A percentile compares a stretch with the other conserved stretches of the same genome.
phyloP scores from a whole-genome alignment of 1,140 invertebrate genomes.

The Cotesia glomerata region DNA sequence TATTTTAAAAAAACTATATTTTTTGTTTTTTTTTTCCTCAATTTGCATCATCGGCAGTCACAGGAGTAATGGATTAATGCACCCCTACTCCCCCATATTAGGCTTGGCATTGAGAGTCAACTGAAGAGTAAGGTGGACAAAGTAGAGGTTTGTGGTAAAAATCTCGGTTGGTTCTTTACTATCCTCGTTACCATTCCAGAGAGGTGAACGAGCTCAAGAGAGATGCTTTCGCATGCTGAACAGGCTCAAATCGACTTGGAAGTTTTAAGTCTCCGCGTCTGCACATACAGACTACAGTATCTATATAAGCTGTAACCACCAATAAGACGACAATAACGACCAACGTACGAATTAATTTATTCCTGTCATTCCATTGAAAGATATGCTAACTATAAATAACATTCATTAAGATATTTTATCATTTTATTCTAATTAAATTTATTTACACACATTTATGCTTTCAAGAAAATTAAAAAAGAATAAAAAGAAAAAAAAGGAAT shows the following conservation, averaged over 20 bases:
- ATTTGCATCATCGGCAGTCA: not conserved
- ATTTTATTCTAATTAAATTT: too few relatives aligned
- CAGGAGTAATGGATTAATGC: not conserved
- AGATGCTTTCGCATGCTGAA: constrained; percentile 28
- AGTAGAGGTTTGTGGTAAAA: not conserved
- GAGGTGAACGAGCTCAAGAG: constrained; percentile 16
- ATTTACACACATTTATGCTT: too few relatives aligned
- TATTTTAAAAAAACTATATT: too few relatives aligned
- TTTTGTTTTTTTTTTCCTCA: not conserved
- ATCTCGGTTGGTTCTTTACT: not conserved
- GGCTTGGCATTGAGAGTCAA: constrained; percentile 1
- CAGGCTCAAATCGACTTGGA: not conserved
- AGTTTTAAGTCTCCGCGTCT: too few relatives aligned
- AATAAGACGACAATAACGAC: constrained; percentile 2
- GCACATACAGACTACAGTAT: too few relatives aligned
- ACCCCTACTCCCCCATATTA: not conserved
- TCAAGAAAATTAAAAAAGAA: too few relatives aligned
- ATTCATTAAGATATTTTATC: too few relatives aligned
- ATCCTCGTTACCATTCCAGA: constrained; percentile 26
- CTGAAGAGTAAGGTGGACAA: too few relatives aligned
- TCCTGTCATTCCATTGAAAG: constrained; percentile 4
- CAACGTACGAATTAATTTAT: constrained; percentile 11
- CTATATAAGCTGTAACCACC: too few relatives aligned
- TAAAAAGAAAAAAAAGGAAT: too few relatives aligned
- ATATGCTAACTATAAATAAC: too few relatives aligned